Base-by-base conservation (phyloP, 92 coral and sea anemone genomes). In the Actinostola sp. region DNA sequence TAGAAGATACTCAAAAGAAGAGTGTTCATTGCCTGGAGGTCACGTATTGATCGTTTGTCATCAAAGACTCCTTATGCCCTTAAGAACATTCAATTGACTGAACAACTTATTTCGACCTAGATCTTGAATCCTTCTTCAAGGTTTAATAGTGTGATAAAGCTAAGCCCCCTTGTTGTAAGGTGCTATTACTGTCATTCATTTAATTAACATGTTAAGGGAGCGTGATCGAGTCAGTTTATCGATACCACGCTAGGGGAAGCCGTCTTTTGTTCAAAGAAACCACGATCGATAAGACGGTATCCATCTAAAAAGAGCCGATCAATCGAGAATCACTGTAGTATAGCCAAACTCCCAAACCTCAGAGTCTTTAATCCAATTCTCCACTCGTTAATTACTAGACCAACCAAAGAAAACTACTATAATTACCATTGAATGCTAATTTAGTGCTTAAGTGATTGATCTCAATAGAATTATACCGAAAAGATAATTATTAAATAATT, bases 1-100 rank as follows among this genome's bases (percentile, higher is more conserved):
- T 66, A 44, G 56, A 34, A 5, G 70, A 14, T 66, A 1, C 53
- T 66, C 54, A 11, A 66, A 33, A 44, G 29, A 29, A 61, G 48
- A 35, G 45, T 31, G 44, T 61, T 42, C 53, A 66, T 46, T 44
- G 58, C 72, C 72, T 43, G 31, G 58, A 48, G 72, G 72, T 66
- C 57, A 46, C n/a, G 30, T 46, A 15, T 30, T 46, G 72, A 66
- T 44, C 26, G 38, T 46, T 44, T 45, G 25, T 66, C 42, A 48
- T 68, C 43, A 50, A 68, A 42, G 41, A 38, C 61, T 51, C 74
- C 74, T 51, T 36, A 51, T 68, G 61, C 45, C 16, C 27, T 50
- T 28, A 51, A 68, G 25, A 68, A 51, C 26, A 0, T 56, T 30
- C 46, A 36, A 32, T 52, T 21, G 31, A 50, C 10, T 26, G 46